Evolutionary conservation across 2,113 vertebrate species (phyloP).

Genomic region (Hippolais icterina): DNA sequence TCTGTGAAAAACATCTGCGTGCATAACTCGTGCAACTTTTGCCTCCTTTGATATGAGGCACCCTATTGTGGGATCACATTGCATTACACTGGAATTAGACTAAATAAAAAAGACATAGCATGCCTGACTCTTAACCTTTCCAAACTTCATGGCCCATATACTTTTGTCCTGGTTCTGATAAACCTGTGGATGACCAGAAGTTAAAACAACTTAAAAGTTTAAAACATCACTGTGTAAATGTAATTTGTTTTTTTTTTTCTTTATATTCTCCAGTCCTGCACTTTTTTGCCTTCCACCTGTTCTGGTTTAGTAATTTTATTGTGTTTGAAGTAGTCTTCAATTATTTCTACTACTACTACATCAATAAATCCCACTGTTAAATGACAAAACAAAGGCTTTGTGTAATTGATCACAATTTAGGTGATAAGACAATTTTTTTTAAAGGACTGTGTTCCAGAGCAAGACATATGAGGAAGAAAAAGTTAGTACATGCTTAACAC

Average conservation of each 20-base stretch:
- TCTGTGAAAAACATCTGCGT: neutral
- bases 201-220: neutral
- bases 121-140: neutral
- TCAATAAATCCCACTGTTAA: too few relatives aligned
- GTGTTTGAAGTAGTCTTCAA: neutral
- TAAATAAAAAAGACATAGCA: neutral
- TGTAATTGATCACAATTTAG: neutral
- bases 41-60: neutral
- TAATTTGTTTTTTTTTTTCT: neutral
- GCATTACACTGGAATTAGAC: neutral
- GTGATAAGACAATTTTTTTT: neutral
- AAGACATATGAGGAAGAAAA: neutral
- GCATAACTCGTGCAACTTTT: rapidly evolving
- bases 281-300: neutral
- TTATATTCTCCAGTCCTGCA: neutral
- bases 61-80: rapidly evolving
- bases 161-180: neutral
- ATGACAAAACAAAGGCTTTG: neutral
- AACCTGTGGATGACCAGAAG: neutral
- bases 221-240: neutral
- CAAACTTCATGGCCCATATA: neutral
- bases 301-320: neutral
- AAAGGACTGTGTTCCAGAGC: neutral
- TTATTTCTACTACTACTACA: too few relatives aligned
- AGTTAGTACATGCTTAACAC: neutral